Evolutionary conservation across 2,888 invertebrate genomes (phyloP), one percentile per base, ranked within the genome.

Genomic region (Drosophila hawaiiensis): DNA sequence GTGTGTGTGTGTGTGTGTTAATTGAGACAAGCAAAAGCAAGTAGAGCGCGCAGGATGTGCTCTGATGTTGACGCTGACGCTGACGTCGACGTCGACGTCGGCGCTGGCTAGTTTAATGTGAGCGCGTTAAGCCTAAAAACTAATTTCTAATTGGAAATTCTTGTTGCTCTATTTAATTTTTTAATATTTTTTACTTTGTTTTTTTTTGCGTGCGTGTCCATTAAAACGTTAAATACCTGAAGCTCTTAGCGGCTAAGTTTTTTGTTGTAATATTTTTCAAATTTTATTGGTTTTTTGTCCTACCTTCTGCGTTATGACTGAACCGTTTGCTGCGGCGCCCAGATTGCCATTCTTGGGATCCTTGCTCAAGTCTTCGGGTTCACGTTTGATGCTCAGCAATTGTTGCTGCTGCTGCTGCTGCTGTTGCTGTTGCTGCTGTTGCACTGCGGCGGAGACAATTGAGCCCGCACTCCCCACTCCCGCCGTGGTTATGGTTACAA

Each of bases 351-450:
- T 93, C 89, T 93, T 93, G 59, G 93, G 93, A 86, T 94, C 94
- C 92, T 93, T 94, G 84, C 94, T 93, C 87, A 94, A 84, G 89
- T 94, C 94, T 91, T 94, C 94, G 76, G 94, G 94, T 83, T 94
- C 94, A 80, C 94, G 92, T 88, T 94, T 94, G 88, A 94, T 93
- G 91, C 91, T 93, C 76, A 94, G 92, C 78, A 92, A 85, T 68
- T 92, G 92, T 67, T 89, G 91, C 53, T 90, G 89, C 54, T 88
- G 88, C 10, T 87, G 89, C 31, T 87, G 89, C 50, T 88, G 88
- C 10, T 87, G 89, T 28, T 87, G 89, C 50, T 81, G 81, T 37
- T 79, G 87, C 53, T 88, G 89, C 59, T 91, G 88, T 12, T 83
- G 84, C 54, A 79, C 88, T 66, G 90, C 92, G 67, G 92, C 83